phyloP scores from a whole-genome alignment of 1,140 invertebrate genomes.

The Pseudobourletiella spinata region DNA sequence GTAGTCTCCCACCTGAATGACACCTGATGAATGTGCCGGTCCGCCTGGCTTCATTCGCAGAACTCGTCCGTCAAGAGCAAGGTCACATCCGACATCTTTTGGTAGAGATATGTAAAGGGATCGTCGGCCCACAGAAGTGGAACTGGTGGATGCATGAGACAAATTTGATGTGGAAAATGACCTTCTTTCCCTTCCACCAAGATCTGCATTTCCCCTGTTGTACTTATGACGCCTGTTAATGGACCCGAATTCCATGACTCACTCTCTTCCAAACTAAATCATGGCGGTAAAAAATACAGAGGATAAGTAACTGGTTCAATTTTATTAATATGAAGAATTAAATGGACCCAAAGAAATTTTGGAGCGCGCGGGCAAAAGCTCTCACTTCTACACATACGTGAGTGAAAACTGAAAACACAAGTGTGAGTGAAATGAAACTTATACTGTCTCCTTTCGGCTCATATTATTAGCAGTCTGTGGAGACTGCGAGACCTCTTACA shows the following conservation, averaged over 20 bases:
- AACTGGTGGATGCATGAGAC: conserved; percentile 18
- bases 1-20: conserved; percentile 31
- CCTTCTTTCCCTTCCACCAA: conserved; percentile 15
- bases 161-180: conserved; percentile 33
- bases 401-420: too few species aligned
- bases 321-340: too few species aligned
- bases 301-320: too few species aligned
- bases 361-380: too few species aligned
- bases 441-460: too few species aligned
- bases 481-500: too few species aligned
- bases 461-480: too few species aligned
- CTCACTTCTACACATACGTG: too few species aligned
- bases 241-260: neutral
- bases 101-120: conserved; percentile 21
- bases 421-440: too few species aligned
- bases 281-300: too few species aligned
- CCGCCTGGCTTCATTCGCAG: conserved; percentile 13
- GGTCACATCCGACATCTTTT: conserved; percentile 16
- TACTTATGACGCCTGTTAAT: neutral
- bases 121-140: conserved; percentile 15
- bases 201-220: neutral
- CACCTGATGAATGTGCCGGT: conserved; percentile 21
- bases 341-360: too few species aligned
- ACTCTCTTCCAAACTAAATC: too few species aligned
- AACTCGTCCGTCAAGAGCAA: conserved; percentile 18